Evolutionary conservation across 2,888 invertebrate species (phyloP).

Genomic region (Lycophotia porphyrea): DNA sequence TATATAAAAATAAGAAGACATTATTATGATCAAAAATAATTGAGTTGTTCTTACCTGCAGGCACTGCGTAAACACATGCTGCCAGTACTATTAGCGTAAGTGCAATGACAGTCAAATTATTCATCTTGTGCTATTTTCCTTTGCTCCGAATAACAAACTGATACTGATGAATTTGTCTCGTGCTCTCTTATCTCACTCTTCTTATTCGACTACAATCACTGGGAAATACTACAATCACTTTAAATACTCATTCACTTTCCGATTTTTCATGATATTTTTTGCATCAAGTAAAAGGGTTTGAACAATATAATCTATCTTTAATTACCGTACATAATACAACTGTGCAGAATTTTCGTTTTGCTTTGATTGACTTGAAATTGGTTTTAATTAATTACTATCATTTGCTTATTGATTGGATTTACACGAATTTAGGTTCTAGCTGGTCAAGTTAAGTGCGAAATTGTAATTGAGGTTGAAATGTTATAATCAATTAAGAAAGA

Average conservation of each 20-base stretch:
- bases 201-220: conserved; percentile 30
- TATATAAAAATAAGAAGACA: background rate
- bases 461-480: background rate
- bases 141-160: background rate
- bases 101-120: conserved; percentile 59
- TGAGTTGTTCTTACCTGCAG: conserved; percentile 64
- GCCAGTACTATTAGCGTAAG: conserved; percentile 60
- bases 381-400: conserved; percentile 33
- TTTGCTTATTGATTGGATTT: too few species aligned
- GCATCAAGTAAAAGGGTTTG: conserved; percentile 49
- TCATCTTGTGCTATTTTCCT: conserved; percentile 57
- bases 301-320: conserved; percentile 63
- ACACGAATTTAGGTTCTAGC: too few species aligned
- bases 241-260: conserved; percentile 66
- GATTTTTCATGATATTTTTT: conserved; percentile 44
- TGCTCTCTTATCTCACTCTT: background rate
- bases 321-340: conserved; percentile 21
- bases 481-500: background rate
- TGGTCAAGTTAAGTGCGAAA: background rate
- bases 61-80: conserved; percentile 58
- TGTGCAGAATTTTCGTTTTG: conserved; percentile 29
- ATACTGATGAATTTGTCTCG: background rate
- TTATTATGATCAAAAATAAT: background rate
- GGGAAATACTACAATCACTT: conserved; percentile 34
- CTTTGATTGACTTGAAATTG: conserved; percentile 15